Evolutionary conservation across 1,140 invertebrate genomes (phyloP).

Genomic region (Heliothis virescens): DNA sequence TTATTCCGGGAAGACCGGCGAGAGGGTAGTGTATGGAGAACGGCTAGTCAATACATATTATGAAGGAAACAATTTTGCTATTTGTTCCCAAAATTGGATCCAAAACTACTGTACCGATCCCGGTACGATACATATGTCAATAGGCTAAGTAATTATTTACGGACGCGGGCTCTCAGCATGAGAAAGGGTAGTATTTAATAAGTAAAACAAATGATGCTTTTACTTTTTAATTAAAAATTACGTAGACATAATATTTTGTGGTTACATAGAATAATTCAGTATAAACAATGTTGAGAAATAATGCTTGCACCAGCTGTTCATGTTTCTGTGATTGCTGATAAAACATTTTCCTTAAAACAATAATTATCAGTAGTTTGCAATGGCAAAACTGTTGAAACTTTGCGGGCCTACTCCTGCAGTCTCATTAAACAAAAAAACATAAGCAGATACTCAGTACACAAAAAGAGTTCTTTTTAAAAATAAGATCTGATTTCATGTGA

Average conservation of each 20-base stretch:
- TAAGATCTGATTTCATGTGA: conserved; percentile 72
- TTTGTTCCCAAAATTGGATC: too few species aligned
- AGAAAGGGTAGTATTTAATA: not conserved
- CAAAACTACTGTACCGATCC: too few species aligned
- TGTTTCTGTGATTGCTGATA: conserved; percentile 67
- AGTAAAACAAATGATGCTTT: conserved; percentile 60
- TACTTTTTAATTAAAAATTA: conserved; percentile 85
- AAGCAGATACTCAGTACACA: conserved; percentile 73
- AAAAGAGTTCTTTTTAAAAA: conserved; percentile 63
- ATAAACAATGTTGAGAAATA: conserved; percentile 80
- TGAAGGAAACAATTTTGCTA: too few species aligned
- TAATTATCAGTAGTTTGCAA: conserved; percentile 61
- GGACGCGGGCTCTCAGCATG: too few species aligned
- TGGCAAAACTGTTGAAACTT: conserved; percentile 60
- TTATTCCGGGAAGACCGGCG: too few species aligned
- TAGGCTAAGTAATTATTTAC: too few species aligned
- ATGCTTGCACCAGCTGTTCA: conserved; percentile 74
- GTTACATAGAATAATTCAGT: conserved; percentile 84
- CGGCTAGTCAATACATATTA: too few species aligned
- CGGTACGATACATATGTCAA: too few species aligned
- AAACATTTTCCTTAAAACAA: conserved; percentile 69
- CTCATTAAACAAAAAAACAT: conserved; percentile 66
- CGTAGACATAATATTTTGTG: conserved; percentile 84
- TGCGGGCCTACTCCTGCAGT: conserved; percentile 62
- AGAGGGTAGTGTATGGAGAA: too few species aligned